Evolutionary conservation across 2,888 invertebrate genomes (phyloP).

Genomic region (Caenorhabditis zanzibari): DNA sequence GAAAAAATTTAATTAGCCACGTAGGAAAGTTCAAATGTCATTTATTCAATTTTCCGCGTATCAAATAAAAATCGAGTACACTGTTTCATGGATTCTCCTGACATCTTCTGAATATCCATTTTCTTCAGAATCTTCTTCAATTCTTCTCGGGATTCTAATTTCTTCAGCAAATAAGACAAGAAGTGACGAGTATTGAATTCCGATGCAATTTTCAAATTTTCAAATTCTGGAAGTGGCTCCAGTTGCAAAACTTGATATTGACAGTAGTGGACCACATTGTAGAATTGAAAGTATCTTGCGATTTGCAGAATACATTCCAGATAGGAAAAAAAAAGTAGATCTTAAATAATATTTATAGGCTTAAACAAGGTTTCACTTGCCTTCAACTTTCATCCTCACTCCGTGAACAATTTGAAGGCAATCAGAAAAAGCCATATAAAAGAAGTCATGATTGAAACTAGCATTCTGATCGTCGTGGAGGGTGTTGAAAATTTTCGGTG

Average conservation of each 20-base stretch:
- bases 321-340: too few species aligned
- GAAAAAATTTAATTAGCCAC: not conserved
- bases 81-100: slow-evolving; percentile 3
- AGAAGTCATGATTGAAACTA: too few species aligned
- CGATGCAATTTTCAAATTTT: not conserved
- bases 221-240: not conserved
- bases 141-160: not conserved
- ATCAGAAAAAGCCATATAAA: too few species aligned
- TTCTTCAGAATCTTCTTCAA: not conserved
- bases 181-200: not conserved
- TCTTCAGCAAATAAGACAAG: not conserved
- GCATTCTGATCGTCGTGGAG: too few species aligned
- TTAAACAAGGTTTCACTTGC: not conserved
- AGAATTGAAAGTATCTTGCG: not conserved
- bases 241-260: too few species aligned
- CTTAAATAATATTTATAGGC: too few species aligned
- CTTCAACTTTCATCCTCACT: not conserved
- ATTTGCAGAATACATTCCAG: too few species aligned
- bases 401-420: too few species aligned
- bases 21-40: too few species aligned
- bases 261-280: not conserved
- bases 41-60: not conserved
- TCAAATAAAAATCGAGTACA: not conserved
- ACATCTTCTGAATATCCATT: not conserved
- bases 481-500: too few species aligned